Evolutionary conservation across 2,888 invertebrate species (phyloP).

Genomic region (Cosmia pyralina): DNA sequence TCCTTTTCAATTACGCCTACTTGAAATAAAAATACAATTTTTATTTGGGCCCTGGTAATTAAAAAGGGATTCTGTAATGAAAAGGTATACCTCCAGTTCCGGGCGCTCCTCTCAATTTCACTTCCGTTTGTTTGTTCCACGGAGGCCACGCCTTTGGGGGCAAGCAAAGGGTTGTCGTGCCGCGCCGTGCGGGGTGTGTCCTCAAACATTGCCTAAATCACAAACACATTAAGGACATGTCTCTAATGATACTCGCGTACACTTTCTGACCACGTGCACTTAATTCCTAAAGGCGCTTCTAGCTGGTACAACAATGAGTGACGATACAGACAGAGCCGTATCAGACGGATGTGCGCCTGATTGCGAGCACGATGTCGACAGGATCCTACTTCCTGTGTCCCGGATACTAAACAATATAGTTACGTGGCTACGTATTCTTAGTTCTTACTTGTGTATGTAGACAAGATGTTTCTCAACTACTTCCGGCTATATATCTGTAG

Average conservation of each 20-base stretch:
- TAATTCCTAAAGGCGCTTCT: constrained; percentile 56
- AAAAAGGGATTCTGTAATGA: constrained; percentile 90
- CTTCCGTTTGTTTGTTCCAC: constrained; percentile 88
- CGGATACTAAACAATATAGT: constrained; percentile 69
- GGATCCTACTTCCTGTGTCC: constrained; percentile 78
- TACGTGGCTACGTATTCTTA: constrained; percentile 29
- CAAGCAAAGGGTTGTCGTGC: constrained; percentile 84
- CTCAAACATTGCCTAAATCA: constrained; percentile 77
- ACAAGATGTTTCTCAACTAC: constrained; percentile 40
- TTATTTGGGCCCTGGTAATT: constrained; percentile 89
- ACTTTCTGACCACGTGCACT: constrained; percentile 44
- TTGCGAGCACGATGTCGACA: constrained; percentile 74
- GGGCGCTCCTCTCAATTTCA: constrained; percentile 89
- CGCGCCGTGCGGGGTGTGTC: constrained; percentile 76
- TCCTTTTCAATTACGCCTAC: constrained; percentile 90
- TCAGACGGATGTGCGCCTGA: constrained; percentile 81
- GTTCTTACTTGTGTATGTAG: constrained; percentile 18
- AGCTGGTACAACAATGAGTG: constrained; percentile 55
- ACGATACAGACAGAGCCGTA: constrained; percentile 55
- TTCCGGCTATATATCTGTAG: constrained; percentile 39
- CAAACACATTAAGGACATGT: constrained; percentile 70
- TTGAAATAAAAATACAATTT: constrained; percentile 90
- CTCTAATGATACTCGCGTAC: constrained; percentile 53
- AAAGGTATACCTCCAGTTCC: constrained; percentile 89
- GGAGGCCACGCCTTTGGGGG: constrained; percentile 85